Conservation (phyloP, 2,888 invertebrate genomes). For the Sinohyriopsis cumingii region DNA sequence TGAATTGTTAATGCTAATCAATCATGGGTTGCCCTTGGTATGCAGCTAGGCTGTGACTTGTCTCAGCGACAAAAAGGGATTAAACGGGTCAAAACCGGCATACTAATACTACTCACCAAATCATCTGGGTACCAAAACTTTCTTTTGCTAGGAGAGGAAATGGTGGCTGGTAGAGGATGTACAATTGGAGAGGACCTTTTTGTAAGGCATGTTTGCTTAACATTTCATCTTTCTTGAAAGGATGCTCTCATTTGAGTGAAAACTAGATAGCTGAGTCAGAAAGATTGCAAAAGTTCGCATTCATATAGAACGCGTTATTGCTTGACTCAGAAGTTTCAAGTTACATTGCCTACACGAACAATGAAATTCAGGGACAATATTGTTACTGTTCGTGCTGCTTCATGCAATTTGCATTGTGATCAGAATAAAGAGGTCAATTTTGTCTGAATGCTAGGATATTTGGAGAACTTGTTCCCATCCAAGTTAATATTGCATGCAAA, state of each 20-base stretch:
- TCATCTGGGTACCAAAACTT: too few species aligned
- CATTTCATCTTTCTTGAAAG: conserved; percentile 23
- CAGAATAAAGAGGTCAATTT: too few species aligned
- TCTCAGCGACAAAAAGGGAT: too few species aligned
- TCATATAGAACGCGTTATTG: conserved; percentile 16
- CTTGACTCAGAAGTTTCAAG: conserved; percentile 11
- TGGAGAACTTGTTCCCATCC: too few species aligned
- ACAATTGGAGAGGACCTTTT: conserved; percentile 15
- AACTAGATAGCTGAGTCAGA: too few species aligned
- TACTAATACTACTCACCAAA: too few species aligned
- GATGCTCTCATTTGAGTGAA: conserved; percentile 8
- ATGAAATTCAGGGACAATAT: conserved; percentile 6
- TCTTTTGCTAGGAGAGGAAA: conserved; percentile 13
- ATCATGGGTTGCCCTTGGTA: too few species aligned
- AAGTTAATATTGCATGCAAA: too few species aligned
- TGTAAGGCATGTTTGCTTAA: conserved; percentile 10
- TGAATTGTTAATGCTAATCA: too few species aligned
- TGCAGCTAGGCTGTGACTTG: too few species aligned
- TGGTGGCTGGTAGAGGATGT: conserved; percentile 15
- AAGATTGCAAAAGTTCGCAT: conserved; percentile 16
- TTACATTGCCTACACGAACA: conserved; percentile 6
- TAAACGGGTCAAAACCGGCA: too few species aligned
- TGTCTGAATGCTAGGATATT: too few species aligned
- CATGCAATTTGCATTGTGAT: background rate
- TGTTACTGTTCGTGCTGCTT: conserved; percentile 8